Evolutionary conservation across 2,797 vertebrate genomes (phyloP).

Genomic region (Botia kubotai): DNA sequence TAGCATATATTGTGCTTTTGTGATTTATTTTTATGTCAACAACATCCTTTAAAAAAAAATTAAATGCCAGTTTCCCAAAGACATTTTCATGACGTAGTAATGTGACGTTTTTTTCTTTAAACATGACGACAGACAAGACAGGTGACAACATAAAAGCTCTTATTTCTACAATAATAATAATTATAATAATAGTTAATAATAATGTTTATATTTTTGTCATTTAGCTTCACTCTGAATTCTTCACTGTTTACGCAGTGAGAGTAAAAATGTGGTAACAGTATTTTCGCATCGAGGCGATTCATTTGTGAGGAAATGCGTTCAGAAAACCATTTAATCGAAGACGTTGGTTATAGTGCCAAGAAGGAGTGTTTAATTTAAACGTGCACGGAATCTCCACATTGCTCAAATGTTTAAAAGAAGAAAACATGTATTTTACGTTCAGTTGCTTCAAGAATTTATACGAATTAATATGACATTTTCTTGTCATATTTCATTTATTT

Average conservation of each 20-base stretch:
- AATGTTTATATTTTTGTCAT: no score
- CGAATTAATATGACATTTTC: no score
- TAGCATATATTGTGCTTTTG: constrained; percentile 67
- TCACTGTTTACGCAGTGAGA: no score
- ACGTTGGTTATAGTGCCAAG: constrained; percentile 31
- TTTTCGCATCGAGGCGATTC: constrained; percentile 56
- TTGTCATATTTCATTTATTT: no score
- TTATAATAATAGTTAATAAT: neutral
- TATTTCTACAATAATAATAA: neutral
- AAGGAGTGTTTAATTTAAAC: constrained; percentile 33
- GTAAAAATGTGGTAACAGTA: no score
- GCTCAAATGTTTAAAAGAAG: no score
- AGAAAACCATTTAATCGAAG: constrained; percentile 60
- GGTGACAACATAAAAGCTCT: neutral
- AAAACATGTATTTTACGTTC: no score
- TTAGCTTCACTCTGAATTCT: no score
- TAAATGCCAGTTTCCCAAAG: constrained; percentile 65
- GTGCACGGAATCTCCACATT: no score
- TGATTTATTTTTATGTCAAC: constrained; percentile 50
- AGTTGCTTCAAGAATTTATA: no score
- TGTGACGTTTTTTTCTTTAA: constrained; percentile 43
- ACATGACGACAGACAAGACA: neutral
- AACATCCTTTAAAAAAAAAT: constrained; percentile 53
- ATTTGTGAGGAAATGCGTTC: constrained; percentile 57
- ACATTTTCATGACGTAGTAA: constrained; percentile 10